Base-by-base conservation (phyloP, 53 echinoderm and acorn worm genomes). In the Actinopyga echinites region DNA sequence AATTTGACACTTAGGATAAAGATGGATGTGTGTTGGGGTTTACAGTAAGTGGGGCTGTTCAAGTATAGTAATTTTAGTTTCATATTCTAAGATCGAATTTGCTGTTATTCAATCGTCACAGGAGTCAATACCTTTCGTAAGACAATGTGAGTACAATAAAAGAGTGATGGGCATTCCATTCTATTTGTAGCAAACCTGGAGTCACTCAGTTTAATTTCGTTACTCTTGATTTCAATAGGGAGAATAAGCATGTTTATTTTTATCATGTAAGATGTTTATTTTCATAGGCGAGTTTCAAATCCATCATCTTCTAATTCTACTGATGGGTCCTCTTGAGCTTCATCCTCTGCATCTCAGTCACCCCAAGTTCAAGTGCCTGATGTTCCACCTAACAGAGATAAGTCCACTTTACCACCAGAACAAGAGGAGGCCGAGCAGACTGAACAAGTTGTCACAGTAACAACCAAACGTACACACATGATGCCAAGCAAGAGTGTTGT, bases 201-300 rank as follows among this genome's bases (percentile, higher is more conserved):
- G n/a, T n/a, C n/a, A 62, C 22, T 62, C 0, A 5, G 62, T 62
- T 62, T 62, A 17, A 25, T 62, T 62, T 25, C 22, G 62, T 23
- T 62, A 25, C 62, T 25, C 62, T 62, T 62, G 4, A 62, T 0
- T 62, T 62, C 0, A 25, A 25, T 62, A 25, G 22, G 30, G 62
- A 30, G 59, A 23, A 62, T 62, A 5, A 62, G 9, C 7, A 59
- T 7, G 40, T 17, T 15, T 49, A 5, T 49, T 30, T 29, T 4
- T 62, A 29, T 62, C 22, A n/a, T n/a, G n/a, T n/a, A n/a, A n/a
- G n/a, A n/a, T n/a, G n/a, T 62, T 30, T 5, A 5, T 62, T 62
- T 62, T 62, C 22, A 11, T 62, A 62, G 62, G 62, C 62, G 62
- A 20, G 62, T 62, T 62, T 62, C 62, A 62, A 62, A 25, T 62